Percentiles rank a stretch among this genome's conserved stretches.
phyloP scores from a whole-genome alignment of 1,140 invertebrate species.

The Magallana ariakensis region DNA sequence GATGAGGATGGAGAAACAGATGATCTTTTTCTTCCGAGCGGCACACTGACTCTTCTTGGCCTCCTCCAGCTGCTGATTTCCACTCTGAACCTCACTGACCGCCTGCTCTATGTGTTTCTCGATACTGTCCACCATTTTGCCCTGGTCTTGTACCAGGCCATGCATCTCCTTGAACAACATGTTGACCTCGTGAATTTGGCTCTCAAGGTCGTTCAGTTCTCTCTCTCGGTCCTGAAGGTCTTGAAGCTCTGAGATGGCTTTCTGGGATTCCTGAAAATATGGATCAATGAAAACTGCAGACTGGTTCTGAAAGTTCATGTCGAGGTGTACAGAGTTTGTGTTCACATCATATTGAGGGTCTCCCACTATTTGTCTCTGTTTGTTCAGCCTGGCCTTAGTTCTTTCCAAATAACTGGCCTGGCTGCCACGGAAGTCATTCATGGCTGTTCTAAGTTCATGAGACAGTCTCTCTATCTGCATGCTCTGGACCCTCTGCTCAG shows the following conservation, averaged over 20 bases:
- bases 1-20: slow-evolving; percentile 62
- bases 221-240: slow-evolving; percentile 82
- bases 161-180: slow-evolving; percentile 70
- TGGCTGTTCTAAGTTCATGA: slow-evolving; percentile 59
- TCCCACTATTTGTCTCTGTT: slow-evolving; percentile 41
- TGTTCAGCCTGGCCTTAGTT: slow-evolving; percentile 58
- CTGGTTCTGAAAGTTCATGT: slow-evolving; percentile 59
- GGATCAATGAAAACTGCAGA: slow-evolving; percentile 62
- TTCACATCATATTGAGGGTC: slow-evolving; percentile 53
- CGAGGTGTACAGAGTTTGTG: slow-evolving; percentile 53
- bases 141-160: slow-evolving; percentile 66
- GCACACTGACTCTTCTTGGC: slow-evolving; percentile 58
- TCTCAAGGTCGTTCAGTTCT: slow-evolving; percentile 67
- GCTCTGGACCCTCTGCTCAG: slow-evolving; percentile 58
- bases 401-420: slow-evolving; percentile 71
- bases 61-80: slow-evolving; percentile 59
- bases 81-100: slow-evolving; percentile 59
- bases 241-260: slow-evolving; percentile 65
- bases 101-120: slow-evolving; percentile 61
- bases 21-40: slow-evolving; percentile 63
- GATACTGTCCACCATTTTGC: slow-evolving; percentile 67
- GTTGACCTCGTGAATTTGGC: slow-evolving; percentile 68
- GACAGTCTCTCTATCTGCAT: slow-evolving; percentile 66
- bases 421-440: slow-evolving; percentile 65
- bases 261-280: slow-evolving; percentile 64